These are phyloP conservation scores for Chelon auratus DNA, from an alignment of 2,797 vertebrate genomes.

Conservation along the genomic window DNA sequence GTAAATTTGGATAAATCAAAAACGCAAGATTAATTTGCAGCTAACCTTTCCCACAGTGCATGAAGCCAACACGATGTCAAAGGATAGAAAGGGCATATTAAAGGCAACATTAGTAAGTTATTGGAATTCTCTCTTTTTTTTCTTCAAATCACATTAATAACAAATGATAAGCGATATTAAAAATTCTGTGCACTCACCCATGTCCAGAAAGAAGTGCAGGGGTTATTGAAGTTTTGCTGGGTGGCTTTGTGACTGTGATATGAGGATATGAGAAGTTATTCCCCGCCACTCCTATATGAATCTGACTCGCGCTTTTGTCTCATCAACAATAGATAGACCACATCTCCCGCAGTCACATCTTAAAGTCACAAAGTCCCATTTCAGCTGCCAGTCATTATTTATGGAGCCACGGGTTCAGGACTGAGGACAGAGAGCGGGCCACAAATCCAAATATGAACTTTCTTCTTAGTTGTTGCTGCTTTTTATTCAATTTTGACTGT, in stretches of 20 bases:
- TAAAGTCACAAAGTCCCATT: slow-evolving; percentile 89
- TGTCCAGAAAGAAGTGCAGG: slow-evolving; percentile 79
- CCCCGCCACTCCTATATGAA: slow-evolving; percentile 86
- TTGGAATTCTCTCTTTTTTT: slow-evolving; percentile 64
- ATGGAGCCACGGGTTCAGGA: slow-evolving; percentile 63
- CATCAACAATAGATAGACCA: slow-evolving; percentile 88
- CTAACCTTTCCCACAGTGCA: slow-evolving; percentile 34
- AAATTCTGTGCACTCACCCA: slow-evolving; percentile 85
- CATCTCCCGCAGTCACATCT: slow-evolving; percentile 81
- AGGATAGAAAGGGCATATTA: slow-evolving; percentile 52
- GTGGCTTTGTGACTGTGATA: slow-evolving; percentile 82
- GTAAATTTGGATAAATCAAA: slow-evolving; percentile 40
- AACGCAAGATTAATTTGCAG: slow-evolving; percentile 40
- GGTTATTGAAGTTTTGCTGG: slow-evolving; percentile 81
- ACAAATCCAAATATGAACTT: slow-evolving; percentile 43
- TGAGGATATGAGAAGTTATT: slow-evolving; percentile 87
- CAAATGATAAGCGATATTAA: slow-evolving; percentile 71
- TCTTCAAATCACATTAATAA: slow-evolving; percentile 68
- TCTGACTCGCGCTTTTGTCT: slow-evolving; percentile 87
- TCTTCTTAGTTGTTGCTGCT: slow-evolving; percentile 32
- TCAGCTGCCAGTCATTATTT: slow-evolving; percentile 83
- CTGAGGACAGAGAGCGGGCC: slow-evolving; percentile 46
- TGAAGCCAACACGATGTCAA: slow-evolving; percentile 48
- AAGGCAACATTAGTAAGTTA: slow-evolving; percentile 69
- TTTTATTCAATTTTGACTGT: slow-evolving; percentile 14